Base-by-base conservation (phyloP, 1,140 invertebrate genomes). In the Bombus superbus region DNA sequence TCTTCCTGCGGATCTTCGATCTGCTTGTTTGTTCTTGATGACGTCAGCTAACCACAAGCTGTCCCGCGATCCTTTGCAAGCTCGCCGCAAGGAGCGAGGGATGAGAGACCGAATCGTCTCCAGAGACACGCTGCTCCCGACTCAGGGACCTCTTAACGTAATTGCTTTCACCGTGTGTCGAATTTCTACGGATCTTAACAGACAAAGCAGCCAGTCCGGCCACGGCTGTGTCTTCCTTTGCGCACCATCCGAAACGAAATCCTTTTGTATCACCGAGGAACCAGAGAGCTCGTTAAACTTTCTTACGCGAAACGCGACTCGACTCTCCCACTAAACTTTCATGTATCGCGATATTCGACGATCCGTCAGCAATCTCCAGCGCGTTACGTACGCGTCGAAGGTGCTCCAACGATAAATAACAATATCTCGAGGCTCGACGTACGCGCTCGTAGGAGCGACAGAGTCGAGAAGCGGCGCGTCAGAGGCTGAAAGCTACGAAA, bases 31-130 rank as follows among this genome's bases (percentile, higher is more conserved):
- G 74, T 85, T 83, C 74, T 77, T 25, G 83, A 89, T 91, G 90
- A 91, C 88, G 90, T 91, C 89, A 86, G 88, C 80, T 89, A 74
- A 73, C 85, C 87, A 35, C 73, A 85, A 89, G 74, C 86, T 69
- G 71, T 44, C 88, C 77, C 53, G 57, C 75, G 75, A 88, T 89
- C 81, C 78, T 72, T 66, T 59, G 25, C 85, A 40, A 74, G 78
- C 59, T 64, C 59, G 22, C 64, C 87, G 44, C 72, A 44, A 80
- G 42, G 6, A 10, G 35, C 68, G 38, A 13, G 35, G 57, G 40
- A 69, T 40, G 32, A 68, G 25, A 75, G 32, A 25, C 40, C 13
- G 47, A 64, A 57, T 68, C 44, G 62, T 59, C 32, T 28, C n/a
- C n/a, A 22, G 74, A 35, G 76, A 72, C 44, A 42, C 68, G 38